Evolutionary conservation across 2,797 vertebrate genomes (phyloP).

Genomic region (Dipus sagitta): DNA sequence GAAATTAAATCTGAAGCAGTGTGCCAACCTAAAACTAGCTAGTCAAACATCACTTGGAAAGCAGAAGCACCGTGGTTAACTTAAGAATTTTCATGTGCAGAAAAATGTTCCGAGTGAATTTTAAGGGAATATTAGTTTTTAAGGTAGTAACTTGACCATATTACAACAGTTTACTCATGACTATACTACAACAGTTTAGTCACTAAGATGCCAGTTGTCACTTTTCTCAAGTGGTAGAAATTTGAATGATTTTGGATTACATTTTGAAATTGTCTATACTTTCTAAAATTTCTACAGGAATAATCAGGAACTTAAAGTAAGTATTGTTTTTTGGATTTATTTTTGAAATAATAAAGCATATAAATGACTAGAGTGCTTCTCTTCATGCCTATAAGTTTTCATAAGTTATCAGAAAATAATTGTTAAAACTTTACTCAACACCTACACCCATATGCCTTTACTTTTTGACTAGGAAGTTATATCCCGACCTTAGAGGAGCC

Average conservation of each 20-base stretch:
- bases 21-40: not conserved
- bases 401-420: slow-evolving; percentile 43
- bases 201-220: slow-evolving; percentile 37
- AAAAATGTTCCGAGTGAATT: not conserved
- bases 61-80: slow-evolving; percentile 30
- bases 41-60: slow-evolving; percentile 22
- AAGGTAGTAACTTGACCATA: not conserved
- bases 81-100: not conserved
- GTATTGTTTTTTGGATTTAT: not conserved
- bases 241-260: not conserved
- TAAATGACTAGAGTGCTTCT: not conserved
- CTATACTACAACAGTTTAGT: slow-evolving; percentile 15
- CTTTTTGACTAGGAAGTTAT: slow-evolving; percentile 61
- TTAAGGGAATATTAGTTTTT: slow-evolving; percentile 49
- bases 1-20: slow-evolving; percentile 16
- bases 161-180: slow-evolving; percentile 24
- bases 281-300: not conserved
- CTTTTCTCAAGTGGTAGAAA: not conserved
- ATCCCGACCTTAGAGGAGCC: not conserved
- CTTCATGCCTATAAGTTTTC: slow-evolving; percentile 29
- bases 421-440: slow-evolving; percentile 45
- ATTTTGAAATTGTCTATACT: slow-evolving; percentile 36
- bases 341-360: slow-evolving; percentile 20
- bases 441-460: not conserved
- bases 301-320: not conserved